Percentiles rank a stretch among this genome's conserved stretches.
phyloP scores from a whole-genome alignment of 2,797 vertebrate species.

The Esox lucius region DNA sequence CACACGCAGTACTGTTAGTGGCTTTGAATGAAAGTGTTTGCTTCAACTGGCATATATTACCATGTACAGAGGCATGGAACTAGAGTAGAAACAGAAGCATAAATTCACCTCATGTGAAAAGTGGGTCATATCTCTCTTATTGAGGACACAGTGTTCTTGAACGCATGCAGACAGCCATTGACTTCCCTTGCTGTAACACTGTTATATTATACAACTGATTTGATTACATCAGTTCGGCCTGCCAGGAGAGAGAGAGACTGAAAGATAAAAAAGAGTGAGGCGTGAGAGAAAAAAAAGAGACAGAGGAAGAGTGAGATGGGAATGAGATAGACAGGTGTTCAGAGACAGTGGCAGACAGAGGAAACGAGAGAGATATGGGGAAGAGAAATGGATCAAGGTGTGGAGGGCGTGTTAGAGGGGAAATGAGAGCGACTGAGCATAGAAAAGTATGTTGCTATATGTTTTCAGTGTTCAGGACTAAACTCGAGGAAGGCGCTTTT shows the following conservation, averaged over 20 bases:
- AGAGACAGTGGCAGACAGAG: slow-evolving; percentile 9
- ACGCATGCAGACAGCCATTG: slow-evolving; percentile 17
- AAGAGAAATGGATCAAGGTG: slow-evolving; percentile 3
- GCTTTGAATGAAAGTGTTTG: not conserved
- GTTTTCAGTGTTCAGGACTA: not conserved
- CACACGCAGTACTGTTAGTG: not conserved
- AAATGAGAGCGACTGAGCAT: slow-evolving; percentile 28
- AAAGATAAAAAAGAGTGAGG: slow-evolving; percentile 13
- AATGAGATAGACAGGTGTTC: not conserved
- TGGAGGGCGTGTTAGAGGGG: slow-evolving; percentile 15
- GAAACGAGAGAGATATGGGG: not conserved
- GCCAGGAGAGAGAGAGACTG: slow-evolving; percentile 9
- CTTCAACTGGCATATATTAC: not conserved
- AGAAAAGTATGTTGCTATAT: not conserved
- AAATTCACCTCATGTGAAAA: slow-evolving; percentile 12
- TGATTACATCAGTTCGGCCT: slow-evolving; percentile 17
- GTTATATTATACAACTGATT: slow-evolving; percentile 17
- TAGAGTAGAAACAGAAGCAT: not conserved
- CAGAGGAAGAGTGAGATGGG: slow-evolving; percentile 2
- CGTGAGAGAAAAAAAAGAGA: slow-evolving; percentile 2
- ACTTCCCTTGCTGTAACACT: not conserved
- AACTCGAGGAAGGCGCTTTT: not conserved
- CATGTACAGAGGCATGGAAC: not conserved
- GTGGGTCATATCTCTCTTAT: slow-evolving; percentile 14
- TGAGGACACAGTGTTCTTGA: slow-evolving; percentile 15